Percentiles rank a stretch among this genome's conserved stretches.
phyloP scores from a whole-genome alignment of 2,888 invertebrate species.

The Andricus curvator region DNA sequence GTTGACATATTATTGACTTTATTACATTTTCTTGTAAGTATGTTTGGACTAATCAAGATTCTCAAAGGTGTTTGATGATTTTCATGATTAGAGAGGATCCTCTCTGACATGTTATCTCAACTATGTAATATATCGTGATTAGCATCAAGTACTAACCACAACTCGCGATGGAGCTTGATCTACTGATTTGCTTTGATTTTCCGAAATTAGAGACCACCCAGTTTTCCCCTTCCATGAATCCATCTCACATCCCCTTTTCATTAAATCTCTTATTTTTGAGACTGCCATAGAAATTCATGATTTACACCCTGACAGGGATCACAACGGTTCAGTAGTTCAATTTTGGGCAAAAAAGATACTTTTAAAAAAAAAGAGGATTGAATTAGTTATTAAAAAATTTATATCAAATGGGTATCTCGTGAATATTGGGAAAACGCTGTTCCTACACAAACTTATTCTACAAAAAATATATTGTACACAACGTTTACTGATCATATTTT shows the following conservation, averaged over 20 bases:
- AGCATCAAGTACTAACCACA: constrained; percentile 26
- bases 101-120: constrained; percentile 4
- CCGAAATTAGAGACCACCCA: neutral
- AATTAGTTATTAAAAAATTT: no score
- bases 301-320: neutral
- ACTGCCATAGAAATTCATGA: neutral
- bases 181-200: constrained; percentile 24
- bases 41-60: neutral
- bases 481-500: no score
- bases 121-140: constrained; percentile 6
- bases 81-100: constrained; percentile 25
- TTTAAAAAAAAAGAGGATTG: no score
- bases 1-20: neutral
- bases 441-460: no score
- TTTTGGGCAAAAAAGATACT: no score
- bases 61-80: constrained; percentile 11
- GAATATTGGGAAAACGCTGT: no score
- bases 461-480: no score
- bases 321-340: no score
- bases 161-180: constrained; percentile 5
- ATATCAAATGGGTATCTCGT: no score
- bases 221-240: neutral
- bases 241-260: neutral
- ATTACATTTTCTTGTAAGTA: neutral
- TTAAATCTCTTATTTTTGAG: neutral